Evolutionary conservation across 1,140 invertebrate species (phyloP), one percentile per base, ranked within the genome.

Genomic region (Ips typographus): DNA sequence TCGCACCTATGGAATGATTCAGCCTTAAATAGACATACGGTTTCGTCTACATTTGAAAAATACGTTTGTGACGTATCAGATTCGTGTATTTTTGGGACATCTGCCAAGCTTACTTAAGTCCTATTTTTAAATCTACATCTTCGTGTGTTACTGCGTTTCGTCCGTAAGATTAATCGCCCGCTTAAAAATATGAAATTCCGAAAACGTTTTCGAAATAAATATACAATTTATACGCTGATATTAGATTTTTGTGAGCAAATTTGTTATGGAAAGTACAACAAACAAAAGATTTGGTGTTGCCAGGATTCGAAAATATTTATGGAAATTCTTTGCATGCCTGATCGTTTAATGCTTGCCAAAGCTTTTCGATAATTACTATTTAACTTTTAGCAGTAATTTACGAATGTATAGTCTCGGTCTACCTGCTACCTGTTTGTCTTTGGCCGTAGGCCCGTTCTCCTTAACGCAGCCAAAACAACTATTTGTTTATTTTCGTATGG

Each of bases 161-260:
- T 49, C 39, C 7, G 5, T 43, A 44, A 63, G 61, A 63, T 63
- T 63, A 52, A 63, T 63, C 44, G 61, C 53, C 38, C 39, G 61
- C 44, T 63, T 63, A 40, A 52, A 63, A 63, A 63, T 63, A 63
- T 63, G 47, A 63, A 63, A 63, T 51, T 63, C 61, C 51, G 22
- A 22, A 22, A 49, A 49, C 44, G 7, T 49, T 49, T 49, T 49
- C 44, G 6, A 49, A 49, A 49, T 6, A 49, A 3, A 8, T 49
- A 49, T 49, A 22, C 22, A 22, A 22, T 22, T 22, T 22, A 22
- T 22, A 22, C 22, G 22, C 22, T 22, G 22, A 22, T 22, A 22
- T 22, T 22, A 22, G 22, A 22, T 22, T 22, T 22, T 22, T 22
- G 22, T 22, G 22, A 22, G 22, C 22, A 22, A 22, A 22, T 22